phyloP scores from a whole-genome alignment of 2,797 vertebrate species.

The Carduelis carduelis region DNA sequence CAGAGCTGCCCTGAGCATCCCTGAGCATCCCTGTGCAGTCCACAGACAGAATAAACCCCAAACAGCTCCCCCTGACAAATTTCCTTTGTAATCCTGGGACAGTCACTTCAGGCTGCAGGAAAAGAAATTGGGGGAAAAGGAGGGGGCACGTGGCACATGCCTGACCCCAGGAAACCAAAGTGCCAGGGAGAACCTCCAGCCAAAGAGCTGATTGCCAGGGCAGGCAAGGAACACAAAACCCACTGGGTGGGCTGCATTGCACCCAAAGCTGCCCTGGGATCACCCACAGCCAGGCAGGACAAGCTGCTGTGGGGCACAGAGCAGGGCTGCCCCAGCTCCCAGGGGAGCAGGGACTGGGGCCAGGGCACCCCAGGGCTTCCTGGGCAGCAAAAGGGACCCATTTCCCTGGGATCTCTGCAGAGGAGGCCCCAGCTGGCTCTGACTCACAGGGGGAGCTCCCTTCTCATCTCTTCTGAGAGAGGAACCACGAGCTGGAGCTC shows the following conservation, averaged over 20 bases:
- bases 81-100: background rate
- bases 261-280: background rate
- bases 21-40: background rate
- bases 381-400: background rate
- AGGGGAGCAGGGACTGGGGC: fast-evolving
- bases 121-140: fast-evolving
- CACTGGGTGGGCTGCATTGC: background rate
- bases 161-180: fast-evolving
- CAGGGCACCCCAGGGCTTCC: background rate
- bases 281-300: background rate
- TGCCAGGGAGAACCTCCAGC: fast-evolving
- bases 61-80: background rate
- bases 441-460: background rate
- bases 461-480: background rate
- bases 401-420: background rate
- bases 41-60: background rate
- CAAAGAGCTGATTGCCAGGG: background rate
- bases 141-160: fast-evolving
- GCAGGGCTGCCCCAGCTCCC: background rate
- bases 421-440: background rate
- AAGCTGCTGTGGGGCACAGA: background rate
- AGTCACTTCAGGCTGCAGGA: background rate
- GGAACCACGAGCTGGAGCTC: background rate
- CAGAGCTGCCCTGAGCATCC: background rate
- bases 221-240: background rate